Evolutionary conservation across 2,888 invertebrate genomes (phyloP).

Genomic region (Mesochorus sp.): DNA sequence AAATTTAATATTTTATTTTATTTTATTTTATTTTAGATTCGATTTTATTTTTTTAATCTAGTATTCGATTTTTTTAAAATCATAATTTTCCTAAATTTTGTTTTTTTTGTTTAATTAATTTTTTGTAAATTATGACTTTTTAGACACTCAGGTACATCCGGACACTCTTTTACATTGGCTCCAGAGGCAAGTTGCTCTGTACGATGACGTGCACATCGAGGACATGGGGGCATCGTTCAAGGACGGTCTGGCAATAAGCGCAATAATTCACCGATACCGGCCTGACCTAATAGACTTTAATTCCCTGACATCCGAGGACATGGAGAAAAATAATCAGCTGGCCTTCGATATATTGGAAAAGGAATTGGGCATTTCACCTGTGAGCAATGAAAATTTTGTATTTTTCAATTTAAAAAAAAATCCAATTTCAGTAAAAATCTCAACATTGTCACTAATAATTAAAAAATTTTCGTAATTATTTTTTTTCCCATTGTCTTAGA

Average conservation of each 20-base stretch:
- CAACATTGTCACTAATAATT: neutral
- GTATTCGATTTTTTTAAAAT: neutral
- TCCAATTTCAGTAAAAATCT: neutral
- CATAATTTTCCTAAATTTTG: neutral
- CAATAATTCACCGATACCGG: constrained; percentile 92
- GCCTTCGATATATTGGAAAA: constrained; percentile 94
- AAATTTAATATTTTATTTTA: neutral
- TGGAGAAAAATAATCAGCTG: constrained; percentile 88
- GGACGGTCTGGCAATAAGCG: constrained; percentile 87
- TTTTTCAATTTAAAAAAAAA: constrained; percentile 2
- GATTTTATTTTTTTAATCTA: neutral
- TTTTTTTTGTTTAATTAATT: too few species aligned
- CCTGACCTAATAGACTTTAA: constrained; percentile 93
- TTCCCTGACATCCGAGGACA: constrained; percentile 86
- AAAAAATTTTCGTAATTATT: neutral
- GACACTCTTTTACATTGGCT: constrained; percentile 91
- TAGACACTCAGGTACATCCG: constrained; percentile 88
- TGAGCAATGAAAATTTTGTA: constrained; percentile 67
- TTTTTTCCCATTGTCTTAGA: constrained; percentile 71
- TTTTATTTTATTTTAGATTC: neutral
- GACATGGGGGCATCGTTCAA: constrained; percentile 89
- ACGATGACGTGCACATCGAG: constrained; percentile 84
- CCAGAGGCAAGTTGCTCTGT: constrained; percentile 87
- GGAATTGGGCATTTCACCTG: constrained; percentile 89
- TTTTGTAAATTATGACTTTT: too few species aligned